Conservation (phyloP, 1,140 invertebrate genomes). For the Diorhabda sublineata region DNA sequence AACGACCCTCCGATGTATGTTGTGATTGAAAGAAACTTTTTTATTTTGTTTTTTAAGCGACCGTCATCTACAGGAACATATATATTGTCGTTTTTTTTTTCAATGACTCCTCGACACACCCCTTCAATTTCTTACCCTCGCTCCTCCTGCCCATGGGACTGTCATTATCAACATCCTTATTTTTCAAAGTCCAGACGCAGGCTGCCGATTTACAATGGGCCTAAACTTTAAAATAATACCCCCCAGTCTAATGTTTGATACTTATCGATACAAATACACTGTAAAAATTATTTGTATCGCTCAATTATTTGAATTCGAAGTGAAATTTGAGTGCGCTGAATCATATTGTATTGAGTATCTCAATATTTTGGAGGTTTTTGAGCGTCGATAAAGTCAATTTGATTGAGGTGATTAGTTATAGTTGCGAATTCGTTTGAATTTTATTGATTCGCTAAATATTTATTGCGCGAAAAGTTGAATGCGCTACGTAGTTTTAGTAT, state of each 20-base stretch:
- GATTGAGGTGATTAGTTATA: no score
- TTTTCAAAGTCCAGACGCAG: not conserved
- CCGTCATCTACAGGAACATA: not conserved
- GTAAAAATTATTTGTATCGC: not conserved
- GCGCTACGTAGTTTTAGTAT: no score
- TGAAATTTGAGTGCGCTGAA: no score
- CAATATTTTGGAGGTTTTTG: no score
- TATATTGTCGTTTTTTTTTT: not conserved
- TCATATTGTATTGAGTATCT: no score
- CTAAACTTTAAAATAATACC: not conserved
- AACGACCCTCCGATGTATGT: not conserved
- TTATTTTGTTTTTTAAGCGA: not conserved
- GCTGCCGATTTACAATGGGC: not conserved
- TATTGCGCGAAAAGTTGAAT: no score
- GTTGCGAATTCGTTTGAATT: no score
- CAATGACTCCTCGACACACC: not conserved
- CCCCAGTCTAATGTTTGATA: not conserved
- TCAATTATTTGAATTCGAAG: no score
- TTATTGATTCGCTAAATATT: no score
- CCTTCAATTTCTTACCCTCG: not conserved
- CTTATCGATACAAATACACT: not conserved
- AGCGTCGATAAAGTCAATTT: no score
- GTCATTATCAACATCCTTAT: constrained; percentile 2
- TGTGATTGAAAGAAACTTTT: not conserved
- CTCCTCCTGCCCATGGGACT: not conserved